These are phyloP conservation scores for Alauda arvensis DNA, from an alignment of 2,797 vertebrate species.

Conservation along the genomic window DNA sequence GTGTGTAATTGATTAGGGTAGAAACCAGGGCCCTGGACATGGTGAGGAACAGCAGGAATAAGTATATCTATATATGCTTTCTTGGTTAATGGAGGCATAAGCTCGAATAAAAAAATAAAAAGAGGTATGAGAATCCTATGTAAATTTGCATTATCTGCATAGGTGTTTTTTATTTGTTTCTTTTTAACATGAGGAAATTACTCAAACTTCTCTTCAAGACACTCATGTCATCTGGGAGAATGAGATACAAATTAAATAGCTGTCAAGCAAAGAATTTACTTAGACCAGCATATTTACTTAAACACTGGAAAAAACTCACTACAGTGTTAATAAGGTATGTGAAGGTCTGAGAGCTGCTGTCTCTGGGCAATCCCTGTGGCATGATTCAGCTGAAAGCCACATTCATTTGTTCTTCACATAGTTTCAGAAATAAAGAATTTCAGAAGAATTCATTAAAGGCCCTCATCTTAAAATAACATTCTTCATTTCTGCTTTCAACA, in stretches of 20 bases:
- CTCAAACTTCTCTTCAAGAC: not conserved
- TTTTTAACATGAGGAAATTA: not conserved
- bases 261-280: not conserved
- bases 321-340: not conserved
- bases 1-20: not conserved
- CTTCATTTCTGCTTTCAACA: not conserved
- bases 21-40: not conserved
- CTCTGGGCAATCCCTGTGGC: not conserved
- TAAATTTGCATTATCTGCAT: not conserved
- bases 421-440: not conserved
- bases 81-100: not conserved
- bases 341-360: not conserved
- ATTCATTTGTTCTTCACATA: not conserved
- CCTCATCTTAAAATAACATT: not conserved
- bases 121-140: not conserved
- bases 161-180: not conserved
- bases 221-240: not conserved
- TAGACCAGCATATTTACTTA: not conserved
- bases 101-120: fast-evolving
- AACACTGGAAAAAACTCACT: not conserved
- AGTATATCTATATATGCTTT: not conserved
- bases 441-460: not conserved
- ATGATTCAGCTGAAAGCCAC: not conserved
- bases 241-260: not conserved
- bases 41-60: not conserved